These are phyloP conservation scores for Megaceryle maxima DNA, from an alignment of 2,113 vertebrate genomes.

Conservation along the genomic window DNA sequence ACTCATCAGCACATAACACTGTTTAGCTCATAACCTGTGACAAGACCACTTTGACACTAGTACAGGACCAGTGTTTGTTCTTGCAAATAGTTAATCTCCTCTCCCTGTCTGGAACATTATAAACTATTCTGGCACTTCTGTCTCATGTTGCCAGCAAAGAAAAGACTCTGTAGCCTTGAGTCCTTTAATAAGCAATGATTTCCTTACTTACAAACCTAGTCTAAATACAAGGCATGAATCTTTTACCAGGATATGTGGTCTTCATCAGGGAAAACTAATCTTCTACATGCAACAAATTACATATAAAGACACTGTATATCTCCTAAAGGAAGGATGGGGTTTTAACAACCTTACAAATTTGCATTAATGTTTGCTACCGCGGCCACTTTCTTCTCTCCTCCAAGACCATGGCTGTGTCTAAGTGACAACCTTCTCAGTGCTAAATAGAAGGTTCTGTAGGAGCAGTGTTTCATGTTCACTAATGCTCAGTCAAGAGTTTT, in stretches of 20 bases:
- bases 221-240: neutral
- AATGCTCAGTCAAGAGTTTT: neutral
- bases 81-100: neutral
- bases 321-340: neutral
- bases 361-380: rapidly evolving
- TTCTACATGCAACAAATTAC: neutral
- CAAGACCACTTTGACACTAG: neutral
- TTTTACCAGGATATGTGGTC: neutral
- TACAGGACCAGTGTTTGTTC: neutral
- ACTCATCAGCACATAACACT: rapidly evolving
- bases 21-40: neutral
- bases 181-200: neutral
- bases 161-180: neutral
- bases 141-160: neutral
- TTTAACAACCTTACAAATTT: neutral
- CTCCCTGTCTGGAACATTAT: neutral
- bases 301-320: neutral
- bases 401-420: neutral
- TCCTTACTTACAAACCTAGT: neutral
- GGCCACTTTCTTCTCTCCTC: neutral
- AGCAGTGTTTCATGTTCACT: rapidly evolving
- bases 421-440: neutral
- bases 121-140: neutral
- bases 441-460: neutral
- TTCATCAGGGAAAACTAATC: neutral